Conservation (phyloP, 1,140 invertebrate genomes). For the Ericerus pela region DNA sequence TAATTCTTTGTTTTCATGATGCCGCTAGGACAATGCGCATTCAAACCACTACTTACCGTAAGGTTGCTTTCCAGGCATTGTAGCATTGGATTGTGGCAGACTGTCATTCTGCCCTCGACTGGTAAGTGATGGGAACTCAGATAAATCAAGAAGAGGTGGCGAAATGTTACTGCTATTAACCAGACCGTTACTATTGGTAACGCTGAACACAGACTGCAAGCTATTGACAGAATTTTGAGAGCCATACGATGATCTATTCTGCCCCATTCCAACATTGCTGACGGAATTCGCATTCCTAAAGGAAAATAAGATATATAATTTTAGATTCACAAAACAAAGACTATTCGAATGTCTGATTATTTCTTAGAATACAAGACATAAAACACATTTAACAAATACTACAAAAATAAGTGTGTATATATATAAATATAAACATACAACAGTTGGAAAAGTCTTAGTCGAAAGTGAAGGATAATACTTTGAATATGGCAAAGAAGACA, state of each 20-base stretch:
- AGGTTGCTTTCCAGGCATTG: slow-evolving; percentile 71
- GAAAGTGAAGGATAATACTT: no score
- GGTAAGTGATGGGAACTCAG: slow-evolving; percentile 78
- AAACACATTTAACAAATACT: no score
- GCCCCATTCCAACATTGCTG: slow-evolving; percentile 44
- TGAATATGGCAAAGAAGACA: no score
- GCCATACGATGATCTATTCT: slow-evolving; percentile 41
- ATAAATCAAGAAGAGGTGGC: slow-evolving; percentile 71
- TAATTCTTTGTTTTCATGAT: no score
- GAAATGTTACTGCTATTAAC: slow-evolving; percentile 52
- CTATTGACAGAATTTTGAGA: slow-evolving; percentile 45
- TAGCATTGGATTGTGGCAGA: slow-evolving; percentile 53
- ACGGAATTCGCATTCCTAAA: slow-evolving; percentile 41
- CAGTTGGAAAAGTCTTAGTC: no score
- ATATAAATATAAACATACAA: no score
- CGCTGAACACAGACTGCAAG: slow-evolving; percentile 62
- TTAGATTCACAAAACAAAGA: no score
- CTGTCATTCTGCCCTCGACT: slow-evolving; percentile 54
- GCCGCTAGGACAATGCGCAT: no score
- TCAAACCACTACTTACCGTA: slow-evolving; percentile 56
- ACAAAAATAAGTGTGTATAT: no score
- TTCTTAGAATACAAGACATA: no score
- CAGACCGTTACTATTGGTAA: slow-evolving; percentile 36
- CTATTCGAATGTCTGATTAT: no score
- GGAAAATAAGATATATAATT: slow-evolving; percentile 20